Evolutionary conservation across 2,888 invertebrate species (phyloP), one percentile per base, ranked within the genome.

Genomic region (Parascotia fuliginaria): DNA sequence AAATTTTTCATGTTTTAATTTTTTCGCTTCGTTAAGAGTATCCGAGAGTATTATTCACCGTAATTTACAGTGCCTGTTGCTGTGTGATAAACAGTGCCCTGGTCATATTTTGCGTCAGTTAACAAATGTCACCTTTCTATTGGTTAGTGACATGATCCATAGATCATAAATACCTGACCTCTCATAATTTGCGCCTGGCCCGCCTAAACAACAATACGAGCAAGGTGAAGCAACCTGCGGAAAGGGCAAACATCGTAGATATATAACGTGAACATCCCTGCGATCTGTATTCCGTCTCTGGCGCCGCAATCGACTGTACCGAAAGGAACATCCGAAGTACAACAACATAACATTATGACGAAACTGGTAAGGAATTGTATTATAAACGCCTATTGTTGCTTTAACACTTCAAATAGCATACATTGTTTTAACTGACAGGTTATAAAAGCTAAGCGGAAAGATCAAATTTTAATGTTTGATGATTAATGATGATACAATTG

Each of bases 191-290:
- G 70, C 55, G 65, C 79, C 75, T 55, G 40, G 52, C 61, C 65
- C 75, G 66, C 76, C 81, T 75, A 75, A 81, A 75, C 79, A 79
- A 82, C 82, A 87, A 87, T 85, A 80, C 82, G 85, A 79, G 82
- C 89, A 87, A 87, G 85, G 88, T 90, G 88, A 87, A 75, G 89
- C 87, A 88, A 88, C 83, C 75, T 70, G 75, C 74, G 73, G 70
- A 90, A 90, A 90, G 90, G 90, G 90, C 89, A 90, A 75, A 74
- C 77, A 71, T 77, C 75, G 76, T 77, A 70, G 82, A 86, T 90
- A 89, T 90, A 90, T 83, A 87, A 84, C 82, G 81, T 75, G 85
- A 73, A 80, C 86, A 87, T 85, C 89, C 89, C 82, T 74, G 73
- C 73, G 70, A 65, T 71, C 72, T 60, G 84, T 84, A 87, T 81